Evolutionary conservation across 2,113 vertebrate species (phyloP).

Genomic region (Struthio camelus): DNA sequence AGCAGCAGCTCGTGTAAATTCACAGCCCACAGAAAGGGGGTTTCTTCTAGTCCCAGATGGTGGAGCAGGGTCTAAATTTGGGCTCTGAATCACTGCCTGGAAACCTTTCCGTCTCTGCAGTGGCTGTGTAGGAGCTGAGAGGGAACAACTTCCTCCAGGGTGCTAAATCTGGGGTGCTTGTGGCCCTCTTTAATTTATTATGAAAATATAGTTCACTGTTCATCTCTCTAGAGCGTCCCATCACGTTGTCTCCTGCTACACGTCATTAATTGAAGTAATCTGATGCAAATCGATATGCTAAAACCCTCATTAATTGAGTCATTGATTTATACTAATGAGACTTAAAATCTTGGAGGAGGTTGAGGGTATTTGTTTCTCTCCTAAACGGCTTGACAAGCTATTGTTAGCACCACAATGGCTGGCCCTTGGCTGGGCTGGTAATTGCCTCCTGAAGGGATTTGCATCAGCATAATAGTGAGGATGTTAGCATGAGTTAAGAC

Average conservation of each 20-base stretch:
- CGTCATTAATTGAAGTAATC: not conserved
- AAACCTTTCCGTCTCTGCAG: not conserved
- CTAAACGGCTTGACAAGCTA: not conserved
- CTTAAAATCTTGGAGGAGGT: slow-evolving; percentile 28
- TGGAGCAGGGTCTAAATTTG: too few relatives aligned
- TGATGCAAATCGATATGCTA: slow-evolving; percentile 45
- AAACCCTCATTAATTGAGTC: slow-evolving; percentile 33
- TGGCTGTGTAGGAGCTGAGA: fast-evolving
- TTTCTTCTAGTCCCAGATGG: too few relatives aligned
- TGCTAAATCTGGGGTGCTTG: not conserved
- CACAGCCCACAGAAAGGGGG: too few relatives aligned
- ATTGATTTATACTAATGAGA: slow-evolving; percentile 50
- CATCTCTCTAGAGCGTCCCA: not conserved
- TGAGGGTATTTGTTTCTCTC: slow-evolving; percentile 36
- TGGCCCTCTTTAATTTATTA: not conserved
- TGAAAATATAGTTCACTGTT: not conserved
- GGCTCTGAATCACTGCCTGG: too few relatives aligned
- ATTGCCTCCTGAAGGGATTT: slow-evolving; percentile 43
- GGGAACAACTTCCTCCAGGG: not conserved
- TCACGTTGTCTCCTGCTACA: fast-evolving
- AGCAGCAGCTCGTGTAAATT: too few relatives aligned
- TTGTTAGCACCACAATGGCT: slow-evolving; percentile 48
- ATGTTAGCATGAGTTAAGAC: slow-evolving; percentile 40
- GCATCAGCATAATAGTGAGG: not conserved
- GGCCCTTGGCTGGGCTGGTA: slow-evolving; percentile 28